Base-by-base conservation (phyloP, 1,140 invertebrate species). In the Drosophila mojavensis region DNA sequence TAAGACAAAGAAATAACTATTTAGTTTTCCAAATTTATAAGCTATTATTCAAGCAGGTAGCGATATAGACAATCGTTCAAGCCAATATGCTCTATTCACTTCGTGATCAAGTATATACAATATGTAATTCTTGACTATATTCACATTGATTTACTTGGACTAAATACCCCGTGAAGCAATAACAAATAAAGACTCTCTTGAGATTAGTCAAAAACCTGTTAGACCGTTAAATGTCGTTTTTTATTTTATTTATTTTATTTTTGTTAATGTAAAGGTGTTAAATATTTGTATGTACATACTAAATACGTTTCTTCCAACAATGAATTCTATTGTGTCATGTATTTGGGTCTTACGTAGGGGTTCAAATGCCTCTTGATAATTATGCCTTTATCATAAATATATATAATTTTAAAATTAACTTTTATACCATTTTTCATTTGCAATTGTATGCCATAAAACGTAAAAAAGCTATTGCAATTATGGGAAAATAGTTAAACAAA, bases 151-250 rank as follows among this genome's bases (percentile, higher is more conserved):
- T 67, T 66, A 20, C 48, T 51, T 84, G 72, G 45, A 72, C 83
- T 73, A 63, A 78, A 86, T 78, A 72, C 70, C 67, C 43, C 28
- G 13, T 11, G 11, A 33, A 55, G 30, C 62, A 69, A 66, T 47
- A 74, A 41, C 24, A 63, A 45, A 60, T 26, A 43, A 48, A 51
- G 24, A 70, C 48, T 59, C 30, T 50, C 50, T 47, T 39, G 15
- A 59, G 67, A 70, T 75, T 70, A 70, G 83, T 79, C 79, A 74
- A 33, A 33, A 88, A 82, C 61, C 50, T 56, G 64, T 26, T 55
- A 26, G 68, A 74, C 71, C 65, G 71, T 65, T 74, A 74, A 15
- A 61, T 51, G 17, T 17, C 2, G 17, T 47, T 17, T 9, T 17
- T 24, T 24, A 24, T 24, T 24, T 24, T 24, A 24, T 24, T 24